Evolutionary conservation across 2,797 vertebrate species (phyloP), one percentile per base, ranked within the genome.

Genomic region (Halcyon smyrnensis): DNA sequence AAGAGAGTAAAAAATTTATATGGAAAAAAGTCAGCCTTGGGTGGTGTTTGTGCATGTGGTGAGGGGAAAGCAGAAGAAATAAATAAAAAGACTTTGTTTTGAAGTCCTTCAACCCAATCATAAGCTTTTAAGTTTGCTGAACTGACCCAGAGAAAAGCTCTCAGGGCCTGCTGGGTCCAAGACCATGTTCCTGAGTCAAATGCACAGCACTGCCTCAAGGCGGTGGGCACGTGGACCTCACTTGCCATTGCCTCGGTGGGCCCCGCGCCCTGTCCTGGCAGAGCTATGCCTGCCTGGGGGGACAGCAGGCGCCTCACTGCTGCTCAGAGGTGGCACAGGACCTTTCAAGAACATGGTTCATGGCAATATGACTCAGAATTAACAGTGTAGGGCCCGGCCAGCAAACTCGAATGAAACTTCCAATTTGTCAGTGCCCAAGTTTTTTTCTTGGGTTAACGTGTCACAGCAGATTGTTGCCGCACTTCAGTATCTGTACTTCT

Each of bases 321-420:
- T 43, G 54, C 63, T 60, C n/a, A 43, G 36, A 57, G 48, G 37
- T 41, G 64, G 10, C 53, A 53, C 36, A 67, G 30, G 32, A 54
- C 36, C 20, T 16, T 77, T 54, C 39, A 73, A 59, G 19, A 87
- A 27, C 12, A 7, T 8, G 11, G 32, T 12, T 54, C 2, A 0
- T 57, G n/a, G 34, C 2, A 3, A 36, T 37, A 12, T 12, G 11
- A 46, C 21, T 73, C 67, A 53, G 23, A 45, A 21, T 32, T 14
- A 53, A 51, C 34, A 27, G 34, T 50, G 1, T 83, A 21, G 30
- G 57, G 41, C 37, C 32, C 50, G 37, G n/a, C 54, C 75, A 92
- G 73, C 32, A 81, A 94, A 83, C 41, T 87, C 68, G 75, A 76
- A 54, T 65, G 50, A 63, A 79, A 41, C 32, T 82, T 89, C 11